Conservation (phyloP, 2,797 vertebrate species). For the Garrulus glandarius region DNA sequence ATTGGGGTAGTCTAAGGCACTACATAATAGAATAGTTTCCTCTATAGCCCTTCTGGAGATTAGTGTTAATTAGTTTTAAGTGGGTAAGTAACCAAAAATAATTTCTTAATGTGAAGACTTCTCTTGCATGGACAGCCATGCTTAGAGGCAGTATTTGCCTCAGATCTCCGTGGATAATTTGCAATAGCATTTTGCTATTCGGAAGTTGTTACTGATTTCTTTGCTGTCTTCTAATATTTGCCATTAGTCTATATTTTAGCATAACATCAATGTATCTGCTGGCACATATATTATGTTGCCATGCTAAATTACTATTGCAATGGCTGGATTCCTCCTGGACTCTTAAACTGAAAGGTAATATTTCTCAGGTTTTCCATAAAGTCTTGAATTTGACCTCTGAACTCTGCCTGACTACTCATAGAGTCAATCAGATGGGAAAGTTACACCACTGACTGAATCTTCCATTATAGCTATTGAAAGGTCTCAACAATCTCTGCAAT, state of each 20-base stretch:
- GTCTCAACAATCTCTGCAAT: not conserved
- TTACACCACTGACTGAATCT: not conserved
- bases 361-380: constrained; percentile 7
- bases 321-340: not conserved
- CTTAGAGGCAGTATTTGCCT: not conserved
- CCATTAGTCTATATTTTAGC: not conserved
- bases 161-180: not conserved
- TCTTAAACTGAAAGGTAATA: not conserved
- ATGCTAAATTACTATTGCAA: not conserved
- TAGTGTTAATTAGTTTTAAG: not conserved
- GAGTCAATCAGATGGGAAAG: not conserved
- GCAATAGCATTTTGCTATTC: not conserved
- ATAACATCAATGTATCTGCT: not conserved
- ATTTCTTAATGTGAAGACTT: not conserved
- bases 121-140: not conserved
- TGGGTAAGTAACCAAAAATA: not conserved
- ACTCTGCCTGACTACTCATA: not conserved
- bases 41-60: not conserved
- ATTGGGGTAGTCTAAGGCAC: not conserved
- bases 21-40: not conserved
- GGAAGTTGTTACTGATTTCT: not conserved
- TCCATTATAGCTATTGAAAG: not conserved
- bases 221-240: not conserved
- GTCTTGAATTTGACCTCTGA: constrained; percentile 29
- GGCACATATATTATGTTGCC: not conserved